These are phyloP conservation scores for Riptortus pedestris DNA, from an alignment of 1,140 invertebrate species.

Conservation along the genomic window DNA sequence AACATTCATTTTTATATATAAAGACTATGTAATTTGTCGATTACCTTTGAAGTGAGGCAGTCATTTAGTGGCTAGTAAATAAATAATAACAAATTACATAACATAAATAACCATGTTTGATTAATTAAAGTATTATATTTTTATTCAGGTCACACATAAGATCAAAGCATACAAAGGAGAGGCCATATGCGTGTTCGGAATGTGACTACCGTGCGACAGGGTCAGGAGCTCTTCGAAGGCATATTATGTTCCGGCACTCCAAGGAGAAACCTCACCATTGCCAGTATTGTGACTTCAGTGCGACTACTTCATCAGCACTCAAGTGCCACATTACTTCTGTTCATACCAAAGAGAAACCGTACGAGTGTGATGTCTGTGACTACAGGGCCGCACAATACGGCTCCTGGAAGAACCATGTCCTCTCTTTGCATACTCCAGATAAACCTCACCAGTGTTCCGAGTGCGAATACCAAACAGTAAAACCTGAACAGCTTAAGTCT, in stretches of 20 bases:
- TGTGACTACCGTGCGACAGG: constrained; percentile 10
- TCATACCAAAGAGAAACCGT: constrained; percentile 7
- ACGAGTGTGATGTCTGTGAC: constrained; percentile 12
- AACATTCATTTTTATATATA: too few relatives aligned
- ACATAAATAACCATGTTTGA: too few relatives aligned
- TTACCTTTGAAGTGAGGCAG: too few relatives aligned
- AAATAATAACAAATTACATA: too few relatives aligned
- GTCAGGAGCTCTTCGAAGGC: background rate
- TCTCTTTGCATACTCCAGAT: background rate
- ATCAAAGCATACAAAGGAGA: constrained; percentile 1
- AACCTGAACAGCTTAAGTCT: background rate
- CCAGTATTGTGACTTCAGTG: background rate
- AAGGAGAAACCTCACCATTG: constrained; percentile 1
- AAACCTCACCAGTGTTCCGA: background rate
- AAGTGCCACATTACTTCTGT: background rate
- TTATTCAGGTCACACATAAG: background rate
- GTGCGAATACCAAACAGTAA: background rate
- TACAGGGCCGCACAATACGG: constrained; percentile 9
- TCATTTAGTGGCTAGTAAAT: too few relatives aligned
- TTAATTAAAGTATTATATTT: too few relatives aligned
- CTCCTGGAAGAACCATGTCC: background rate
- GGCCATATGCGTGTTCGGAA: background rate
- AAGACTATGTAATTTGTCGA: too few relatives aligned
- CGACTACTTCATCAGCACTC: background rate
- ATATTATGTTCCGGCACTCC: background rate